Evolutionary conservation across 2,888 invertebrate species (phyloP).

Genomic region (Morpho achilles): DNA sequence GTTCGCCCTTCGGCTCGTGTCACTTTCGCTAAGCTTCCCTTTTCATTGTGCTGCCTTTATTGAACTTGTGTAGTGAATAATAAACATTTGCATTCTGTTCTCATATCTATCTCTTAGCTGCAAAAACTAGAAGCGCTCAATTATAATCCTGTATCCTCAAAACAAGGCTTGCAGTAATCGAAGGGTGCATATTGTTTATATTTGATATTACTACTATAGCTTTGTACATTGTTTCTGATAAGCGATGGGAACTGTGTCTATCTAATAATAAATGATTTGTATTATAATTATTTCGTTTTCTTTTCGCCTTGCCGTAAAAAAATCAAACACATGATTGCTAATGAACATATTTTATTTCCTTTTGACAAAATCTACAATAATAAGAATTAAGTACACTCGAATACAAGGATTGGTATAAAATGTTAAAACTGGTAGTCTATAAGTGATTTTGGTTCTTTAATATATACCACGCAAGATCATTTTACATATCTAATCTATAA

Average conservation of each 20-base stretch:
- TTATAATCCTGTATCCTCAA: slow-evolving; percentile 72
- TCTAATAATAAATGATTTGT: slow-evolving; percentile 85
- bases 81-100: slow-evolving; percentile 76
- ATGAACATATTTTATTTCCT: slow-evolving; percentile 75
- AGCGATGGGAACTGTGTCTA: slow-evolving; percentile 86
- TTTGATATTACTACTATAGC: slow-evolving; percentile 82
- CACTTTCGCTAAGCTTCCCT: slow-evolving; percentile 70
- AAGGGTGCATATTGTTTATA: slow-evolving; percentile 80
- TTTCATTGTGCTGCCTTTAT: slow-evolving; percentile 70
- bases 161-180: slow-evolving; percentile 77
- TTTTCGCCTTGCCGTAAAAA: slow-evolving; percentile 24
- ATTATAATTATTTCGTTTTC: slow-evolving; percentile 72
- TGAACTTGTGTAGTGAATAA: slow-evolving; percentile 69
- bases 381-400: slow-evolving; percentile 77
- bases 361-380: slow-evolving; percentile 76
- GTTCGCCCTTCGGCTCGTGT: slow-evolving; percentile 23
- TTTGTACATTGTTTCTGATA: slow-evolving; percentile 85
- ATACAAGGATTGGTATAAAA: slow-evolving; percentile 79
- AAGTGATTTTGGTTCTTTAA: slow-evolving; percentile 72
- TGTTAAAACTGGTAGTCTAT: slow-evolving; percentile 70
- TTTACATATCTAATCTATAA: slow-evolving; percentile 42
- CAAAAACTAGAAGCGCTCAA: slow-evolving; percentile 77
- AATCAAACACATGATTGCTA: slow-evolving; percentile 54
- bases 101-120: slow-evolving; percentile 62
- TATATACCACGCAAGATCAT: slow-evolving; percentile 59